Conservation (phyloP, 1,140 invertebrate species). For the Ceratosolen fusciceps region DNA sequence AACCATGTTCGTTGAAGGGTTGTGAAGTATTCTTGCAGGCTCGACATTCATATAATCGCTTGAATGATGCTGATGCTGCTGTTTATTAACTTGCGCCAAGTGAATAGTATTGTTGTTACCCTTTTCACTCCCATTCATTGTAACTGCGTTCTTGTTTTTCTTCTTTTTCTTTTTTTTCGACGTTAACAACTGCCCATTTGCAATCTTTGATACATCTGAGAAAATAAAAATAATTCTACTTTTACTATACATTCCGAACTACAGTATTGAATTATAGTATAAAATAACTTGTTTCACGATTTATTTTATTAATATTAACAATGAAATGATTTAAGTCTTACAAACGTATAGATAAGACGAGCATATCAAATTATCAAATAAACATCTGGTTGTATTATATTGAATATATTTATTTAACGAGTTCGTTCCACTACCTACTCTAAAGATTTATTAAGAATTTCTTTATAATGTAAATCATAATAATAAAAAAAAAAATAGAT, state of each 20-base stretch:
- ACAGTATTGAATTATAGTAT: too few species aligned
- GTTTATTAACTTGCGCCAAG: constrained; percentile 26
- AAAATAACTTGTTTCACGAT: too few species aligned
- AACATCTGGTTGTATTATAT: neutral
- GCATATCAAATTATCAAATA: neutral
- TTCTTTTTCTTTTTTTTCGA: constrained; percentile 75
- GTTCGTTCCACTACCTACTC: too few species aligned
- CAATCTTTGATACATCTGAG: constrained; percentile 54
- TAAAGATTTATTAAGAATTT: too few species aligned
- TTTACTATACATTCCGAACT: too few species aligned
- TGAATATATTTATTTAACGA: too few species aligned
- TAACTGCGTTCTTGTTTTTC: constrained; percentile 71
- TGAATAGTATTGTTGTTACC: constrained; percentile 6
- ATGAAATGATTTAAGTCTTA: too few species aligned
- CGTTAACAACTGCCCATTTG: constrained; percentile 38
- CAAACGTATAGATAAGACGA: neutral
- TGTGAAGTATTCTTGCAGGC: constrained; percentile 65
- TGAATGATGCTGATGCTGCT: constrained; percentile 22
- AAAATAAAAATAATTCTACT: constrained; percentile 21
- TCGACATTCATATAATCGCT: constrained; percentile 52
- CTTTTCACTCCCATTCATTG: constrained; percentile 27
- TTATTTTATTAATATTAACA: too few species aligned
- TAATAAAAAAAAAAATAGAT: neutral
- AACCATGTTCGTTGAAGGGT: constrained; percentile 77
- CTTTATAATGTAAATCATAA: neutral